phyloP scores from a whole-genome alignment of 2,888 invertebrate species.

The Ophion obscuratus region DNA sequence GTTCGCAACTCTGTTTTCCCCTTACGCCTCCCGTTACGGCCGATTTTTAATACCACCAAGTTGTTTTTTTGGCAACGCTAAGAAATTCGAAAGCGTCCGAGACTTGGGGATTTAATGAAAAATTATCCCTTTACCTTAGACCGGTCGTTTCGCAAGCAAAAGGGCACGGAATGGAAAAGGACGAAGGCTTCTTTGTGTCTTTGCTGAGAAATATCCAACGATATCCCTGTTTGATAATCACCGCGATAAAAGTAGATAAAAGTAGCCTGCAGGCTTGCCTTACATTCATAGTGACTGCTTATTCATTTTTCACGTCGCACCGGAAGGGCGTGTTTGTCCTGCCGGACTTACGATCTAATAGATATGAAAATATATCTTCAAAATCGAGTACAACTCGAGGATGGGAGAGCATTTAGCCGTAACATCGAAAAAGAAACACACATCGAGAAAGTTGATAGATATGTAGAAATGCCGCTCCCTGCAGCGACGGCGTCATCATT shows the following conservation, averaged over 20 bases:
- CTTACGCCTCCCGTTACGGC: background rate
- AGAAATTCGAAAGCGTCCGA: constrained; percentile 23
- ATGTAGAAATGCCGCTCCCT: background rate
- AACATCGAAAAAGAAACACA: background rate
- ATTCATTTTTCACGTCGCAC: constrained; percentile 32
- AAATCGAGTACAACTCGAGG: background rate
- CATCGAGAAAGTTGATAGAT: background rate
- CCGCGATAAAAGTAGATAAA: constrained; percentile 47
- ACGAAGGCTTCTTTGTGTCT: background rate
- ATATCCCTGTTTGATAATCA: constrained; percentile 29
- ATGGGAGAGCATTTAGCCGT: background rate
- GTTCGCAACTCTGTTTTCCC: background rate
- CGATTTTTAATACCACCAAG: constrained; percentile 19
- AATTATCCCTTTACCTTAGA: background rate
- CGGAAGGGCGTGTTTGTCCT: constrained; percentile 6
- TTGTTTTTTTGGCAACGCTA: constrained; percentile 24
- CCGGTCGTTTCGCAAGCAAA: background rate
- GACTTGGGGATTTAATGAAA: constrained; percentile 18
- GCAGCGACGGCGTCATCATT: background rate
- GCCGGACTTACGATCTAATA: constrained; percentile 4
- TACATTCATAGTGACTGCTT: constrained; percentile 16
- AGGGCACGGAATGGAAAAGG: background rate
- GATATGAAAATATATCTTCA: constrained; percentile 15
- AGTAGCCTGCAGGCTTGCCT: constrained; percentile 34
- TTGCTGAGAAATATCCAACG: background rate